These are phyloP conservation scores for Hyperoodon ampullatus DNA, from an alignment of 2,113 vertebrate species.

Conservation along the genomic window DNA sequence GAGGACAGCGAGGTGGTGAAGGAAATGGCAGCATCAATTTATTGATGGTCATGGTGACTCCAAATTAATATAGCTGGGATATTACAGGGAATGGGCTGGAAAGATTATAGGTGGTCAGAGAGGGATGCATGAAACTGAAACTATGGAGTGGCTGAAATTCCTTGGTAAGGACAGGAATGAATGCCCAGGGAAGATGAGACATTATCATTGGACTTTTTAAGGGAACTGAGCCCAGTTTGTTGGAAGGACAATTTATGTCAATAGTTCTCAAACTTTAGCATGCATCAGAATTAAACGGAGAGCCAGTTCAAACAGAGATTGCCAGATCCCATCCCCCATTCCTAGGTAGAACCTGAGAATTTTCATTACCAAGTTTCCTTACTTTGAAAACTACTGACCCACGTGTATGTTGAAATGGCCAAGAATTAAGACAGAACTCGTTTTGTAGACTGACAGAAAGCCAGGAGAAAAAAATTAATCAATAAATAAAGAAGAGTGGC, in stretches of 20 bases:
- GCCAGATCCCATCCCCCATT: neutral
- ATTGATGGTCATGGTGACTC: neutral
- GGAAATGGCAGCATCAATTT: neutral
- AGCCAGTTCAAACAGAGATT: neutral
- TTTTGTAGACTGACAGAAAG: neutral
- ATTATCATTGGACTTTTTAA: neutral
- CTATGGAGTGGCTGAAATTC: neutral
- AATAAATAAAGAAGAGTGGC: neutral
- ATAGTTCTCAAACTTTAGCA: neutral
- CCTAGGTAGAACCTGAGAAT: neutral
- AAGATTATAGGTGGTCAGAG: neutral
- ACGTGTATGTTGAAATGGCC: neutral
- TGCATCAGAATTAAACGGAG: neutral
- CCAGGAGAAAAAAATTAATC: neutral
- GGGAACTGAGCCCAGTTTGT: neutral
- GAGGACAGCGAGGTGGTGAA: neutral
- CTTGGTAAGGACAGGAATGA: neutral
- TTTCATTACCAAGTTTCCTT: slow-evolving; percentile 1
- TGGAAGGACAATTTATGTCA: neutral
- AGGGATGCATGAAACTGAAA: neutral
- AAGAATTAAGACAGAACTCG: neutral
- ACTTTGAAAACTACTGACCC: neutral
- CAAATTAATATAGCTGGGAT: neutral
- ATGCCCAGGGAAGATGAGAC: neutral
- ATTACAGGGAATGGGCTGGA: neutral